These are phyloP conservation scores for Himalopsyche anomala DNA, from an alignment of 2,888 invertebrate species.

Conservation along the genomic window DNA sequence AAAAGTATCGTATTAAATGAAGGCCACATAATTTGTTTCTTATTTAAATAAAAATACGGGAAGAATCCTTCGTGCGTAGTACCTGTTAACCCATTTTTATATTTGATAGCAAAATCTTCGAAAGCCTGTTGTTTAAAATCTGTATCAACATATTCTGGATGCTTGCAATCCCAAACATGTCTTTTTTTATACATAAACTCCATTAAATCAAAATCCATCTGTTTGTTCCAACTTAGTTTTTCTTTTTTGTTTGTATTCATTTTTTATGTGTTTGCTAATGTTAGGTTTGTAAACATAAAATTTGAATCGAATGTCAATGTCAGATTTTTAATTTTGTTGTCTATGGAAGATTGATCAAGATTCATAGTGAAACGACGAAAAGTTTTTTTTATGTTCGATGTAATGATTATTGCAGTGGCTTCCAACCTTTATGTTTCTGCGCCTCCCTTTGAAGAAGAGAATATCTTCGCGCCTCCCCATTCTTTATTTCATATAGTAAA, in stretches of 20 bases:
- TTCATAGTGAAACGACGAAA: too few species aligned
- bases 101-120: not conserved
- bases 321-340: too few species aligned
- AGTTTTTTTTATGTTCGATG: too few species aligned
- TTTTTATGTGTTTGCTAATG: too few species aligned
- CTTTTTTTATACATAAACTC: slow-evolving; percentile 19
- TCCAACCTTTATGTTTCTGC: too few species aligned
- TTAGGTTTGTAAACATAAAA: too few species aligned
- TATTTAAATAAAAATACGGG: not conserved
- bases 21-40: not conserved
- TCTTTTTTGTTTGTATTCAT: not conserved
- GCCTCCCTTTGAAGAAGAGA: too few species aligned
- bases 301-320: too few species aligned
- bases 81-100: slow-evolving; percentile 3
- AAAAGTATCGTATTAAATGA: not conserved
- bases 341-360: too few species aligned
- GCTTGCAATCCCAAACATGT: slow-evolving; percentile 20
- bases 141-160: slow-evolving; percentile 6
- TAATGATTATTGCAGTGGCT: too few species aligned
- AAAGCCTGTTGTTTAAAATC: not conserved
- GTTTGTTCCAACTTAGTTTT: not conserved
- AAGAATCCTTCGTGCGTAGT: not conserved
- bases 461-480: too few species aligned
- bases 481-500: too few species aligned
- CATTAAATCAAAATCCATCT: slow-evolving; percentile 27